A percentile compares a stretch with the other conserved stretches of the same genome.
phyloP scores from a whole-genome alignment of 1,140 invertebrate genomes.

The Galendromus occidentalis region DNA sequence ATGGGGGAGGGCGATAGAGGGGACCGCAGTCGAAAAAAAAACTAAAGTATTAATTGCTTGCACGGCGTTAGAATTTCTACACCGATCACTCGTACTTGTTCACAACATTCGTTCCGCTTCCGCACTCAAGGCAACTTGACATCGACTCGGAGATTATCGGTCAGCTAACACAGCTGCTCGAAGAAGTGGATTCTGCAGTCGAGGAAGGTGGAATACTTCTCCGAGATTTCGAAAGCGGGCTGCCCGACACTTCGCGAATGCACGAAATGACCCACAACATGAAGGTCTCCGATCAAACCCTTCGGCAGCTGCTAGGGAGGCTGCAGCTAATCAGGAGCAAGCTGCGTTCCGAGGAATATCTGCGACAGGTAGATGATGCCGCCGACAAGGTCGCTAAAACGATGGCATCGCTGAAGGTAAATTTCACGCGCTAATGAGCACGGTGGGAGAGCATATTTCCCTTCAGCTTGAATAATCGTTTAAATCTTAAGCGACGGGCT shows the following conservation, averaged over 20 bases:
- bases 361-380: neutral
- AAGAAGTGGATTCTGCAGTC: neutral
- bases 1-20: no score
- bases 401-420: constrained; percentile 8
- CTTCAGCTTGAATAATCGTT: neutral
- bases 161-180: neutral
- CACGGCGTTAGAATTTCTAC: no score
- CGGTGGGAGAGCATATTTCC: neutral
- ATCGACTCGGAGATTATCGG: constrained; percentile 6
- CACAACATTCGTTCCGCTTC: no score
- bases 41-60: no score
- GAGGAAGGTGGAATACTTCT: neutral
- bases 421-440: neutral
- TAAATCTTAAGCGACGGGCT: no score
- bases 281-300: neutral
- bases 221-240: neutral
- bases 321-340: constrained; percentile 7
- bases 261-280: neutral
- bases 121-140: constrained; percentile 5
- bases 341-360: neutral
- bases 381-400: neutral
- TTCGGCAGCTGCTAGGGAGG: constrained; percentile 2
- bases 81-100: no score
- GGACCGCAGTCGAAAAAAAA: no score
- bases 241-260: constrained; percentile 1